phyloP scores from a whole-genome alignment of 2,797 vertebrate species.

The Mormyrus hasselquistii region DNA sequence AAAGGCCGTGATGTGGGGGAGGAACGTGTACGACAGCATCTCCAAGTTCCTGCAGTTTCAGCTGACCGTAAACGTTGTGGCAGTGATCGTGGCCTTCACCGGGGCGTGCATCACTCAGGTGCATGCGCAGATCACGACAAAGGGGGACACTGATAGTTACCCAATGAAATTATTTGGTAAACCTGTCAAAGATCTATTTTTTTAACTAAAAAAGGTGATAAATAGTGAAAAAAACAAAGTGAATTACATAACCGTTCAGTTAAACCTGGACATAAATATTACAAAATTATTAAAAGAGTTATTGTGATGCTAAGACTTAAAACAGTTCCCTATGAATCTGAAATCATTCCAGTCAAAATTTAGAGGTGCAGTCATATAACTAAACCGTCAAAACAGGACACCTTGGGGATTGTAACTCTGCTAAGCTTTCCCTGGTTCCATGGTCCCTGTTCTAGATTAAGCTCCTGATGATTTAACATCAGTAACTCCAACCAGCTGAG shows the following conservation, averaged over 20 bases:
- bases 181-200: neutral
- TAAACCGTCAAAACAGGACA: neutral
- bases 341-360: neutral
- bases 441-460: neutral
- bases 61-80: conserved; percentile 91
- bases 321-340: neutral
- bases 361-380: neutral
- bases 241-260: neutral
- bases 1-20: conserved; percentile 96
- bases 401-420: neutral
- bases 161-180: neutral
- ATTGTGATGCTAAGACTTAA: neutral
- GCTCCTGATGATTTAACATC: neutral
- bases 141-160: neutral
- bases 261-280: too few species aligned
- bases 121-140: conserved; percentile 24
- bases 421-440: neutral
- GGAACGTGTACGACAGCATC: conserved; percentile 95
- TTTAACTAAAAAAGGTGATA: neutral
- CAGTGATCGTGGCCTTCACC: conserved; percentile 90
- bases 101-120: conserved; percentile 96
- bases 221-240: neutral
- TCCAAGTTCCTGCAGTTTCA: conserved; percentile 97
- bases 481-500: neutral
- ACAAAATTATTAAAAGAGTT: too few species aligned